These are phyloP conservation scores for Tragelaphus oryx DNA, from an alignment of 2,797 vertebrate species.

Conservation along the genomic window DNA sequence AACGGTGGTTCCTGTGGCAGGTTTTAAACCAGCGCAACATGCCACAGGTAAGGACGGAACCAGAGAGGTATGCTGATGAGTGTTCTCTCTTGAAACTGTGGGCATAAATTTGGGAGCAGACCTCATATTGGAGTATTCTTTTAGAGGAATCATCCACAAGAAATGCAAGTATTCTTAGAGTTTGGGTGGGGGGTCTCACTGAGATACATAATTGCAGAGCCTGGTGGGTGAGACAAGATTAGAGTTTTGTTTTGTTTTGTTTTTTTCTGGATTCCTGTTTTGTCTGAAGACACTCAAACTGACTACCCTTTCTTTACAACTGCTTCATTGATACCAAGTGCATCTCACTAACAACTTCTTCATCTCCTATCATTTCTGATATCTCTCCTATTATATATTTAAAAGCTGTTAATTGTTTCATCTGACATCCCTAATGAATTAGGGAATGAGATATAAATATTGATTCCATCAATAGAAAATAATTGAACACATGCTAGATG, in stretches of 20 bases:
- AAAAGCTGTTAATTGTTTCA: not conserved
- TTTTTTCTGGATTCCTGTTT: not conserved
- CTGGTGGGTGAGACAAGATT: not conserved
- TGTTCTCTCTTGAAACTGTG: not conserved
- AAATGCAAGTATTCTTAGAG: not conserved
- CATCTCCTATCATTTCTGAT: not conserved
- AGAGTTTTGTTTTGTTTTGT: not conserved
- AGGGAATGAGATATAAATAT: not conserved
- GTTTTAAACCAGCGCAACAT: constrained; percentile 88
- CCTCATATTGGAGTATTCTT: not conserved
- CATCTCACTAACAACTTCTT: not conserved
- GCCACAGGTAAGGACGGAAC: constrained; percentile 87
- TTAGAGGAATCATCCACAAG: not conserved
- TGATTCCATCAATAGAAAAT: not conserved
- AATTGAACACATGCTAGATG: not conserved
- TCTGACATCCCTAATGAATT: not conserved
- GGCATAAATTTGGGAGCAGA: not conserved
- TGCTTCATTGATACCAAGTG: not conserved
- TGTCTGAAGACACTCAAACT: not conserved
- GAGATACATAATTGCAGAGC: not conserved
- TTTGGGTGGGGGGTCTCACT: not conserved
- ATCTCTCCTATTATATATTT: not conserved
- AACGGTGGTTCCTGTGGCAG: constrained; percentile 97
- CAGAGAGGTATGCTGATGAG: not conserved
- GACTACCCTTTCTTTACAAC: not conserved